Evolutionary conservation across 37 sponge, comb jelly and placozoan species (phyloP).

Genomic region (Lycopodina hypogea): DNA sequence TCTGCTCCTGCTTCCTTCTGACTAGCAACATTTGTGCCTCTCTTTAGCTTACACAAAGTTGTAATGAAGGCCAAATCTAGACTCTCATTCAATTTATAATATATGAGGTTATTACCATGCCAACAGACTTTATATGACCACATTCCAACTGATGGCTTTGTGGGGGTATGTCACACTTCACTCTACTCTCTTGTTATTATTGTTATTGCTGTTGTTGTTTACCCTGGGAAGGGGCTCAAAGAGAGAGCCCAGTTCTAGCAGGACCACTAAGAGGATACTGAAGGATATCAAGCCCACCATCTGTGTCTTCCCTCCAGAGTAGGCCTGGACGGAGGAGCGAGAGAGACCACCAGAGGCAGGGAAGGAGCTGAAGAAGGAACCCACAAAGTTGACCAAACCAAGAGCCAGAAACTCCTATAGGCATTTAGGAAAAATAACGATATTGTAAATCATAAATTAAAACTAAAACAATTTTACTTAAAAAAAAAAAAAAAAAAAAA

Average conservation of each 20-base stretch:
- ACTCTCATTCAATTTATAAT: too few species aligned
- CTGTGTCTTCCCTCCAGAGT: constrained; percentile 78
- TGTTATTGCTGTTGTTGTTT: background rate
- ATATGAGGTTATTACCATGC: too few species aligned
- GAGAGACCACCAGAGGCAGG: constrained; percentile 71
- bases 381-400: constrained; percentile 66
- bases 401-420: constrained; percentile 80
- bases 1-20: too few species aligned
- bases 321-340: constrained; percentile 62
- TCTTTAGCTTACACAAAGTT: too few species aligned
- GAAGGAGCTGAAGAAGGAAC: constrained; percentile 75
- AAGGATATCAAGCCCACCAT: constrained; percentile 67
- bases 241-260: constrained; percentile 57
- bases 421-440: background rate
- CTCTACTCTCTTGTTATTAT: background rate
- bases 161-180: too few species aligned
- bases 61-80: too few species aligned
- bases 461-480: background rate
- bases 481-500: background rate
- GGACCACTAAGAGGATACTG: constrained; percentile 45
- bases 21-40: too few species aligned
- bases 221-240: constrained; percentile 78
- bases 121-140: too few species aligned
- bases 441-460: background rate
- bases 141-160: too few species aligned